Conservation (phyloP, 2,888 invertebrate species). For the Hirtodrosophila histrioides region DNA sequence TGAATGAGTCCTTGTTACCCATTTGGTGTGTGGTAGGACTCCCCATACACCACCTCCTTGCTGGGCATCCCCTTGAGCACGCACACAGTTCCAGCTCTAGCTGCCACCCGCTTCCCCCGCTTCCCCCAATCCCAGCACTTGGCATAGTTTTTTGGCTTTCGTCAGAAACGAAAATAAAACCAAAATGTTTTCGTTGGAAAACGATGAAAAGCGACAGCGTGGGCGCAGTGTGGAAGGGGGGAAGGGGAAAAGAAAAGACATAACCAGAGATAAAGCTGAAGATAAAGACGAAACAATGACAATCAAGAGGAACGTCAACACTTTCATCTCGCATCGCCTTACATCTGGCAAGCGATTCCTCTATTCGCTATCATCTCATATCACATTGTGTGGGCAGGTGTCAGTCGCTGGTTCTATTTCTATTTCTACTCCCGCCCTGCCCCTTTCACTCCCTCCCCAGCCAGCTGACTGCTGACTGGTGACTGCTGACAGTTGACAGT, state of each 20-base stretch:
- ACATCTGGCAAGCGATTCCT: conserved; percentile 35
- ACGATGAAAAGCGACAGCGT: not conserved
- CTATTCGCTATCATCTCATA: conserved; percentile 28
- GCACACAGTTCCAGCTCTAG: conserved; percentile 11
- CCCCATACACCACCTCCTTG: too few species aligned
- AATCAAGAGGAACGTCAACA: conserved; percentile 30
- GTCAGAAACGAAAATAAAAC: conserved; percentile 47
- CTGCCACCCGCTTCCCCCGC: too few species aligned
- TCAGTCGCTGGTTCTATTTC: conserved; percentile 21
- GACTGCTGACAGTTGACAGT: conserved; percentile 67
- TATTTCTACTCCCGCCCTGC: not conserved
- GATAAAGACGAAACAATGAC: conserved; percentile 16
- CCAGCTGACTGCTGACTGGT: conserved; percentile 8
- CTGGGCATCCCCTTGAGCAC: conserved; percentile 35
- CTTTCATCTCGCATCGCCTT: conserved; percentile 80
- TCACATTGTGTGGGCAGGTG: conserved; percentile 44
- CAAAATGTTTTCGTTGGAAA: conserved; percentile 62
- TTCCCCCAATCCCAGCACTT: conserved; percentile 21
- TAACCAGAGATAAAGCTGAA: not conserved
- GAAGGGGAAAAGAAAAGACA: not conserved
- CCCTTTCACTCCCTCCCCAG: not conserved
- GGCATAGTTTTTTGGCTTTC: conserved; percentile 34
- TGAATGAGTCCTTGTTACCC: too few species aligned
- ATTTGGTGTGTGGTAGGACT: not conserved
- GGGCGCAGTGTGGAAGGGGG: not conserved